Conservation (phyloP, 2,888 invertebrate genomes). For the Ctenicera cuprea region DNA sequence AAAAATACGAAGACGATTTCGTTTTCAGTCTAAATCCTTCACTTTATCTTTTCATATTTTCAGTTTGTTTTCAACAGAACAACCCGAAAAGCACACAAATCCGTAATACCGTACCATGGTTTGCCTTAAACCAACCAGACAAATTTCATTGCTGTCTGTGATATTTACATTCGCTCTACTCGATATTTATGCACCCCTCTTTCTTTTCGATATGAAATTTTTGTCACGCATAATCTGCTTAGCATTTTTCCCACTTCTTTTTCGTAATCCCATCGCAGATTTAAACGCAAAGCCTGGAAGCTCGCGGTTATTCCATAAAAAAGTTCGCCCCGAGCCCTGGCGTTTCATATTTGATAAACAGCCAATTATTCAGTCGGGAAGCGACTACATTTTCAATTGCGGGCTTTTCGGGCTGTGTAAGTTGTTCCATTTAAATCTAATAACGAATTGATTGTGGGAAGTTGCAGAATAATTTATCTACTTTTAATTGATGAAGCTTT, state of each 20-base stretch:
- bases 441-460: background rate
- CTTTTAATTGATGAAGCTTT: conserved; percentile 12
- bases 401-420: background rate
- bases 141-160: conserved; percentile 20
- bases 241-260: conserved; percentile 20
- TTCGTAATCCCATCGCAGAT: conserved; percentile 23
- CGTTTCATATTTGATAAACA: conserved; percentile 21
- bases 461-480: conserved; percentile 2
- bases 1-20: no score
- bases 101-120: background rate
- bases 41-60: background rate
- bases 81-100: background rate
- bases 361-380: background rate
- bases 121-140: conserved; percentile 2
- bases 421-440: conserved; percentile 3
- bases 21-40: no score
- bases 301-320: conserved; percentile 3
- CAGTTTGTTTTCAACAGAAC: conserved; percentile 3
- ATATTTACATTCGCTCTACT: conserved; percentile 14
- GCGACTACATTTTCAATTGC: background rate
- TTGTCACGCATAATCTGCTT: conserved; percentile 26
- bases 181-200: conserved; percentile 22
- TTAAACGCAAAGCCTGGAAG: conserved; percentile 7
- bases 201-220: conserved; percentile 14
- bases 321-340: background rate